phyloP scores from a whole-genome alignment of 2,797 vertebrate genomes.

The Spondyliosoma cantharus region DNA sequence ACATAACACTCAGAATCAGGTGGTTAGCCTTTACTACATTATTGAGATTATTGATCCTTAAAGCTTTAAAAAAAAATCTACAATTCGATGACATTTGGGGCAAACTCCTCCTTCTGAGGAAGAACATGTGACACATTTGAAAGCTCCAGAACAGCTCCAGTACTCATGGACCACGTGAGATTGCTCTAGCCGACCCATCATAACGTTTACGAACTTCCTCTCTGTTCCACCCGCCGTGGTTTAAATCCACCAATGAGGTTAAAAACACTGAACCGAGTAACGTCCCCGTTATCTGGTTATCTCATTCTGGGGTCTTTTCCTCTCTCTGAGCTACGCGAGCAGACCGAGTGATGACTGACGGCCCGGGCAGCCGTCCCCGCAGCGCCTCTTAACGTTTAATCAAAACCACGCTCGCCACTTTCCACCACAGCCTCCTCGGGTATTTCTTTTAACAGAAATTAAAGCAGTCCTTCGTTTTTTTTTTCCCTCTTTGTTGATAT shows the following conservation, averaged over 20 bases:
- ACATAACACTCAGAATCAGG: background rate
- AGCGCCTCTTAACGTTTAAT: slow-evolving; percentile 74
- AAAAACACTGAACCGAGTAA: slow-evolving; percentile 11
- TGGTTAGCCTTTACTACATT: background rate
- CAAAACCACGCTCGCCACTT: slow-evolving; percentile 68
- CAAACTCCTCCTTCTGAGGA: background rate
- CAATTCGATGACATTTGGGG: background rate
- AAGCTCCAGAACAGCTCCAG: too few relatives aligned
- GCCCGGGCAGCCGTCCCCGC: slow-evolving; percentile 50
- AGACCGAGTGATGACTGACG: slow-evolving; percentile 60
- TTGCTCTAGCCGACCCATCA: background rate
- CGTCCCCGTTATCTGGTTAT: slow-evolving; percentile 58
- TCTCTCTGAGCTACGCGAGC: slow-evolving; percentile 33
- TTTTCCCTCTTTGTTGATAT: slow-evolving; percentile 35
- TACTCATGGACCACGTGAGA: too few relatives aligned
- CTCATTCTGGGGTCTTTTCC: slow-evolving; percentile 37
- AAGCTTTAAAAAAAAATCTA: background rate
- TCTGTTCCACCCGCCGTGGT: background rate
- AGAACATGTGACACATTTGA: background rate
- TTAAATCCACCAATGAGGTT: slow-evolving; percentile 33
- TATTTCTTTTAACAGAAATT: slow-evolving; percentile 47
- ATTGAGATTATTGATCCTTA: background rate
- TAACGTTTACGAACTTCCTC: too few relatives aligned
- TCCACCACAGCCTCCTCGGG: slow-evolving; percentile 49
- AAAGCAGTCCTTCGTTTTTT: slow-evolving; percentile 43